These are phyloP conservation scores for Anagrus nilaparvatae DNA, from an alignment of 1,140 invertebrate genomes.

Conservation along the genomic window DNA sequence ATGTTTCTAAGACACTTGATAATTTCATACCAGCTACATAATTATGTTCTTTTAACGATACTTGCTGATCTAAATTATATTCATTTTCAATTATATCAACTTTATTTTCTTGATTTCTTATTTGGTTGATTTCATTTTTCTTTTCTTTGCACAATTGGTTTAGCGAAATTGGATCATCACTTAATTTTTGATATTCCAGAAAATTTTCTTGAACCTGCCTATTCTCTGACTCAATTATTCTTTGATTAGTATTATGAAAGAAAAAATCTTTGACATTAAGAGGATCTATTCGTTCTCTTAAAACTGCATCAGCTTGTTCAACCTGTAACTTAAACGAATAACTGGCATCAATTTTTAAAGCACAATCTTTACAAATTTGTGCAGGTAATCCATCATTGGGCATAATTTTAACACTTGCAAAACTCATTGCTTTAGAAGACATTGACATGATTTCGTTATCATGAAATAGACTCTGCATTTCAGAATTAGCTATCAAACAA, in stretches of 20 bases:
- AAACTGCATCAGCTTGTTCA: slow-evolving; percentile 47
- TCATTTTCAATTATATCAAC: slow-evolving; percentile 8
- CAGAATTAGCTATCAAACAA: slow-evolving; percentile 28
- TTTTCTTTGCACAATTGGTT: too few species aligned
- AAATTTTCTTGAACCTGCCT: too few species aligned
- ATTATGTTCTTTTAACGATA: slow-evolving; percentile 13
- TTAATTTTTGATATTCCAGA: too few species aligned
- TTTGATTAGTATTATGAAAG: too few species aligned
- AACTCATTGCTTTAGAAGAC: slow-evolving; percentile 35
- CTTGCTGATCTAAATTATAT: slow-evolving; percentile 7
- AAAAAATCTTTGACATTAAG: slow-evolving; percentile 34
- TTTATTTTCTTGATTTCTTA: slow-evolving; percentile 3
- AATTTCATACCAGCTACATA: slow-evolving; percentile 13
- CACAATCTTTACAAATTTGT: slow-evolving; percentile 49
- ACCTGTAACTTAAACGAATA: slow-evolving; percentile 55
- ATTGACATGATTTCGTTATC: slow-evolving; percentile 26
- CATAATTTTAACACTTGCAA: slow-evolving; percentile 40
- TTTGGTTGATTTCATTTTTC: too few species aligned
- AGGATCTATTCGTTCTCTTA: slow-evolving; percentile 43
- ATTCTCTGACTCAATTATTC: too few species aligned
- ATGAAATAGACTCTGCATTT: slow-evolving; percentile 33
- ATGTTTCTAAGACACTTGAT: too few species aligned
- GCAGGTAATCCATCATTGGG: slow-evolving; percentile 53
- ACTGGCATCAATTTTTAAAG: slow-evolving; percentile 48
- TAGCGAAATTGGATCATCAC: too few species aligned